A percentile compares a stretch with the other conserved stretches of the same genome.
Conservation (phyloP, 2,888 invertebrate species). For the Dryocosmus kuriphilus region DNA sequence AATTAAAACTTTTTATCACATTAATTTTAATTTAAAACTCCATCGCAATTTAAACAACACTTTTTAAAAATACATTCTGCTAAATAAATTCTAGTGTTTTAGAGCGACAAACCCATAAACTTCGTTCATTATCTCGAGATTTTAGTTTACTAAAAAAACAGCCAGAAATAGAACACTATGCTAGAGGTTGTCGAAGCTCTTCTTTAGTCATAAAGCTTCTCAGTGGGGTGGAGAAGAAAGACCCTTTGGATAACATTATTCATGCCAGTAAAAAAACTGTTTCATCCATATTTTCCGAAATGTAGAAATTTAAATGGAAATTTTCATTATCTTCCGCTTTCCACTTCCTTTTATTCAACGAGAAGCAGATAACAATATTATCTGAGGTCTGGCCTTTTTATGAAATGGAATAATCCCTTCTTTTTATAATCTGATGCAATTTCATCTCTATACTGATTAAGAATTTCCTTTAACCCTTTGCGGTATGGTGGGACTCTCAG, state of each 20-base stretch:
- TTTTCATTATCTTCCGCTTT: not conserved
- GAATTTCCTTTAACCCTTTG: too few species aligned
- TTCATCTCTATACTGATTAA: not conserved
- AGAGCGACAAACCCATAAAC: not conserved
- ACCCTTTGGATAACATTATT: not conserved
- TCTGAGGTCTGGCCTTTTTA: not conserved
- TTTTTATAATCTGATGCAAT: not conserved
- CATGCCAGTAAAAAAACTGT: not conserved
- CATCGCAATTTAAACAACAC: too few species aligned
- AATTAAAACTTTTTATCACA: too few species aligned
- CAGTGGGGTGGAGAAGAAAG: not conserved
- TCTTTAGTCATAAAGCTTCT: slow-evolving; percentile 5
- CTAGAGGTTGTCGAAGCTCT: too few species aligned
- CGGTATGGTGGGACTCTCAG: too few species aligned
- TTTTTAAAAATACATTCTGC: too few species aligned
- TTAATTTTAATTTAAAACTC: too few species aligned
- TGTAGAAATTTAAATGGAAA: not conserved
- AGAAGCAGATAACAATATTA: not conserved
- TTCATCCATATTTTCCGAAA: not conserved
- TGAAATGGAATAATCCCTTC: not conserved
- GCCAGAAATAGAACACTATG: not conserved
- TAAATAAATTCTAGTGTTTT: too few species aligned
- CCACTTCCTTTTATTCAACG: not conserved
- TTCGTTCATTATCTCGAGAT: not conserved
- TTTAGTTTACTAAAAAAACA: not conserved